Evolutionary conservation across 2,888 invertebrate genomes (phyloP), one percentile per base, ranked within the genome.

Genomic region (Cataglyphis rosenhaueri): DNA sequence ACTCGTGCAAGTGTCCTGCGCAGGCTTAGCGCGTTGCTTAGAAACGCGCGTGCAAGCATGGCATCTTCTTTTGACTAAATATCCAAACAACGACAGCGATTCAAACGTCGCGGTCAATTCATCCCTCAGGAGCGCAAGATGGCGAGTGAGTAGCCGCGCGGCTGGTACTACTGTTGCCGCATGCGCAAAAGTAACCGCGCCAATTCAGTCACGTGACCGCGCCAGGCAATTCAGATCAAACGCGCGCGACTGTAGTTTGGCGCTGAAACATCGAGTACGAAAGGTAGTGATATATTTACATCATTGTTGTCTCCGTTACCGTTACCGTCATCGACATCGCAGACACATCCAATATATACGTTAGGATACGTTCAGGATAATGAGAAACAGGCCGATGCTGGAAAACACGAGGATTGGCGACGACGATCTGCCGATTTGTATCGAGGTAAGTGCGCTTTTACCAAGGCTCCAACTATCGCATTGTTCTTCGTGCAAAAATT

Each of bases 401-500:
- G 18, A 6, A 48, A 48, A 1, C 18, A 18, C 15, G 18, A 15
- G 4, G 44, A 41, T 18, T 44, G 4, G 15, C 44, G 18, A 44
- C 44, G 44, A 44, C 12, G 88, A 12, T 8, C n/a, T 85, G 81
- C 82, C 86, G 86, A 88, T 85, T 89, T 74, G 73, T 57, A 83
- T 84, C 85, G 85, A 90, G 91, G 91, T 91, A 84, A 81, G 90
- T 88, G 59, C 81, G 12, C 64, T 32, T 74, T 79, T 78, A 66
- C 66, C 55, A 66, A 73, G 73, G 57, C 59, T 76, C 81, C 48
- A 81, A 68, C 73, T 59, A 68, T 65, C 64, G 38, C 57, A 8
- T 18, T 35, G 21, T 71, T 21, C 9, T 44, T 41, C 3, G 12
- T 5, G 61, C 15, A 15, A 18, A 10, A 55, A n/a, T 41, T 59